phyloP scores from a whole-genome alignment of 2,797 vertebrate species.

The Thamnophis elegans region DNA sequence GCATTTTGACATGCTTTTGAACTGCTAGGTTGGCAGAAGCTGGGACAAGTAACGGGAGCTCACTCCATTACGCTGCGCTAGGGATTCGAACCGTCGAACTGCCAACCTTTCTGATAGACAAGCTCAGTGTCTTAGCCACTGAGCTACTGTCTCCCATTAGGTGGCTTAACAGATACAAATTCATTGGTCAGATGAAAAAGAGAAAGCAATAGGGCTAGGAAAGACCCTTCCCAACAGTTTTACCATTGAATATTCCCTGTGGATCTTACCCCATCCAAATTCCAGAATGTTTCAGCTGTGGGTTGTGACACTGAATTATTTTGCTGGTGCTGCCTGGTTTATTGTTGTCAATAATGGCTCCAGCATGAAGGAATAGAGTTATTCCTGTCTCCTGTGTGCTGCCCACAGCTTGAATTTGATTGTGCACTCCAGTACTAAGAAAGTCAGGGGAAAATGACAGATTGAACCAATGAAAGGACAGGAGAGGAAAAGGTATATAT shows the following conservation, averaged over 20 bases:
- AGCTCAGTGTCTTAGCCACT: too few species aligned
- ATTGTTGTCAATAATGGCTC: constrained; percentile 2
- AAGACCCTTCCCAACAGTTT: not conserved
- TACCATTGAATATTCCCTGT: not conserved
- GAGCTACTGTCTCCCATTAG: not conserved
- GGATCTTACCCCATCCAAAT: not conserved
- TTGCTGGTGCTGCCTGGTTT: not conserved
- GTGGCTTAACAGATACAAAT: not conserved
- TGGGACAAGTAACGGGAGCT: too few species aligned
- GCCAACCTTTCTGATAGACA: too few species aligned
- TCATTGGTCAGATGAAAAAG: not conserved
- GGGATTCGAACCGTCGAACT: too few species aligned
- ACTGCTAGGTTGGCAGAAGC: too few species aligned
- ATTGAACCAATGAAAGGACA: not conserved
- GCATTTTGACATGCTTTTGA: too few species aligned
- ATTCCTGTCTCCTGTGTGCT: not conserved
- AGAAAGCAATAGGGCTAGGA: not conserved
- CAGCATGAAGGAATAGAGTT: constrained; percentile 1
- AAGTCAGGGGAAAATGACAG: constrained; percentile 1
- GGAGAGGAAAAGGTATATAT: not conserved
- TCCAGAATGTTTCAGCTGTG: not conserved
- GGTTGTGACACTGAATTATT: not conserved
- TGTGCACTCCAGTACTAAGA: not conserved
- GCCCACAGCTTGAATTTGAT: constrained; percentile 33
- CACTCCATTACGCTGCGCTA: too few species aligned